A percentile compares a stretch with the other conserved stretches of the same genome.
These are phyloP conservation scores for Schizothorax lantsangensis DNA, from an alignment of 2,797 vertebrate genomes.

Conservation along the genomic window DNA sequence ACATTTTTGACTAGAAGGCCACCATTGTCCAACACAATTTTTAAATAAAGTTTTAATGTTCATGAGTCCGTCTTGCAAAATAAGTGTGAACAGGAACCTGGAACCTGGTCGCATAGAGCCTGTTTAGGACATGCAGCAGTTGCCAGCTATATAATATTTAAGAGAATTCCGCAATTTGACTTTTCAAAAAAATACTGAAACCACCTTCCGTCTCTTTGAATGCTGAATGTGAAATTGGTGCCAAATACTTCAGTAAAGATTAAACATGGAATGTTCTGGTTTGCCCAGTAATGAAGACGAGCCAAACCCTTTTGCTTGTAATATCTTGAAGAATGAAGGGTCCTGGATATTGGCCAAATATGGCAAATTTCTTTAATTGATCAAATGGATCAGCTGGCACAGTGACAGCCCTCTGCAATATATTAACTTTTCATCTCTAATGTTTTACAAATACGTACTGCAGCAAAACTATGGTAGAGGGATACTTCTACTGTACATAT, in stretches of 20 bases:
- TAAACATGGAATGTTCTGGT: neutral
- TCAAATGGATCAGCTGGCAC: constrained; percentile 28
- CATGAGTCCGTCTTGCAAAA: neutral
- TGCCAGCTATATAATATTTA: neutral
- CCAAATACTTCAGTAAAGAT: constrained; percentile 17
- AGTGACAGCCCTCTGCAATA: neutral
- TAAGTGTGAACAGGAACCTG: neutral
- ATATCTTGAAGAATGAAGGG: neutral
- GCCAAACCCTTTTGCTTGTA: constrained; percentile 1
- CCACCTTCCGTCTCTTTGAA: neutral
- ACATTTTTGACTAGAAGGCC: neutral
- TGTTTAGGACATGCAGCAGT: neutral
- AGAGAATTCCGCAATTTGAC: neutral
- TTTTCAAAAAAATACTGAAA: neutral
- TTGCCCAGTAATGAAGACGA: neutral
- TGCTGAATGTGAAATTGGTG: neutral
- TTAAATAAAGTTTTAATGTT: too few species aligned
- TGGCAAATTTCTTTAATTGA: neutral
- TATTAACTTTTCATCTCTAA: neutral
- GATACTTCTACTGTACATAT: neutral
- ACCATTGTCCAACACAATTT: neutral
- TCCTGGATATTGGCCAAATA: neutral
- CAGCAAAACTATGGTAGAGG: neutral
- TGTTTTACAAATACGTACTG: neutral
- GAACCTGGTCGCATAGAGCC: neutral